Percentiles rank a stretch among this genome's conserved stretches.
Conservation (phyloP, 2,888 invertebrate species). For the Xestia rhomboidea region DNA sequence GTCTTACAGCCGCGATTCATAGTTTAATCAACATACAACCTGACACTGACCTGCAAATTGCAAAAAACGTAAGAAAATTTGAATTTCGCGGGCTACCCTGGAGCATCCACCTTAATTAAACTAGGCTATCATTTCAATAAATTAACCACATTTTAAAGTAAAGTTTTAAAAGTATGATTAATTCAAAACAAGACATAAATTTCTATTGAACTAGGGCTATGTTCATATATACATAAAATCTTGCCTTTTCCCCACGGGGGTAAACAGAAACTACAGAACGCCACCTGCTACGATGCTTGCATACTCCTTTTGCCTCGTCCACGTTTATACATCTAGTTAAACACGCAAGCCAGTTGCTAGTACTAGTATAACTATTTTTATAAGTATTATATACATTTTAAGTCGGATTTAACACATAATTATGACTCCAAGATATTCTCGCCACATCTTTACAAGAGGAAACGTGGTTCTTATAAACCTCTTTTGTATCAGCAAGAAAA, state of each 20-base stretch:
- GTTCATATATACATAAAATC: neutral
- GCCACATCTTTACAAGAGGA: slow-evolving; percentile 55
- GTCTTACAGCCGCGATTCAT: too few relatives aligned
- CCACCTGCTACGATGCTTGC: neutral
- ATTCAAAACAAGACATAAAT: too few relatives aligned
- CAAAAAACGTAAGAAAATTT: too few relatives aligned
- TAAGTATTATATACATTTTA: slow-evolving; percentile 10
- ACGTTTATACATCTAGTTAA: neutral
- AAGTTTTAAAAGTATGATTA: too few relatives aligned
- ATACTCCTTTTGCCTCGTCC: neutral
- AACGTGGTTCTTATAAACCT: slow-evolving; percentile 52
- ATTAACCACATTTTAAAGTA: too few relatives aligned
- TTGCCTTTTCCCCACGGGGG: neutral
- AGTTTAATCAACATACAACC: too few relatives aligned
- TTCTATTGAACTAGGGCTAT: too few relatives aligned
- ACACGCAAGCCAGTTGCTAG: neutral
- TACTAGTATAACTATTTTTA: neutral
- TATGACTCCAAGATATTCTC: slow-evolving; percentile 58
- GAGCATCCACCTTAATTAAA: too few relatives aligned
- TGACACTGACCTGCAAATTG: too few relatives aligned
- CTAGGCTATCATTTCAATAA: too few relatives aligned
- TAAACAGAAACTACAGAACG: neutral
- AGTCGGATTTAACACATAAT: slow-evolving; percentile 58
- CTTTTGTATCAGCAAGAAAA: slow-evolving; percentile 44
- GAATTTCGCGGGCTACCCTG: too few relatives aligned